Base-by-base conservation (phyloP, 2,888 invertebrate genomes). In the Latrodectus hesperus region DNA sequence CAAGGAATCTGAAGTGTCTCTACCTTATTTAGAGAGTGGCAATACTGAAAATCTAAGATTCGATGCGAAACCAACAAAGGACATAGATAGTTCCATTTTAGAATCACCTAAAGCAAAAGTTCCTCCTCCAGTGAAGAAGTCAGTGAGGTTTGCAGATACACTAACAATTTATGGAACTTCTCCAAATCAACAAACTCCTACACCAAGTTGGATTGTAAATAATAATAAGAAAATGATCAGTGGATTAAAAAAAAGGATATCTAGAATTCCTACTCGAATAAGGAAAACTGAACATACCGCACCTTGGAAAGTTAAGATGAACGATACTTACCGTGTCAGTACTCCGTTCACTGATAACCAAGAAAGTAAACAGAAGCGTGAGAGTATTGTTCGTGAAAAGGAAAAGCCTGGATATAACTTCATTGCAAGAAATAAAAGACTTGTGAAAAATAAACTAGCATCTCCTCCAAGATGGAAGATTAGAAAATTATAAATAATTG, bases 101-200 rank as follows among this genome's bases (percentile, higher is more conserved):
- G 84, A 78, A 67, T 12, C 22, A n/a, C 38, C 26, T 53, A 14
- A 22, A 17, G 53, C 64, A 22, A 17, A 51, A 11, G 38, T 38
- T 55, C 52, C 64, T 16, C 64, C 51, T 3, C 49, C 14, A n/a
- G 53, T 51, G 9, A 79, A 67, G 49, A 88, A 88, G 49, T 16
- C 14, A 0, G 88, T 89, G 14, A 64, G 86, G n/a, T 89, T 89
- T 83, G 73, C 86, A 9, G 89, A 89, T 9, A 83, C 89, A 51
- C 6, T 89, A 12, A 89, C 89, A 0, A 80, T 86, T 72, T 86
- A 52, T 49, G 17, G 79, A n/a, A 55, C 75, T 22, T 10, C 84
- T 26, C 82, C 85, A 16, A 77, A 78, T n/a, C 12, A 14, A 17
- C 17, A 17, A 11, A 76, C 80, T 5, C 65, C 73, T 17, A 64